Base-by-base conservation (phyloP, 2,888 invertebrate genomes). In the Augiades crinisus region DNA sequence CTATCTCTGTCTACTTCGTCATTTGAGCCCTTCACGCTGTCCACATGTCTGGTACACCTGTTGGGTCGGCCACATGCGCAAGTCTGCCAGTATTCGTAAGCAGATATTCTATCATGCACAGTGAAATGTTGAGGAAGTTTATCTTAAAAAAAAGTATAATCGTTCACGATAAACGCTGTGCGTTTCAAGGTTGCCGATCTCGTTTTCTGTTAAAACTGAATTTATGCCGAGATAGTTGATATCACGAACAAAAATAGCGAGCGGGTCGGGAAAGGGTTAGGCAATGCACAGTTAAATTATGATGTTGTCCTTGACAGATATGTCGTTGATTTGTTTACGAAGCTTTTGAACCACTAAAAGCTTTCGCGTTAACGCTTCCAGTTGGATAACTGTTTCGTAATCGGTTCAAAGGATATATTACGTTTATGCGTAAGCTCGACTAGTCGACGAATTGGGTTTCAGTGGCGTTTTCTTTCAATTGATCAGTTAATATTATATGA, bases 1-100 rank as follows among this genome's bases (percentile, higher is more conserved):
- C 61, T 58, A 62, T 76, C 68, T 69, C 67, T 59, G 50, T 73
- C 65, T 64, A 46, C 63, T 59, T 69, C 75, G 77, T 79, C 78
- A 80, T 69, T 53, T 31, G 69, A 81, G 82, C 83, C 84, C 81
- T 70, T 82, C 78, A 72, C 61, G 72, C 73, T 78, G 72, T 70
- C 81, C 78, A 80, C 71, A 78, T 81, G 85, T 79, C 78, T 74
- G 65, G 67, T 60, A 68, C 87, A 86, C 79, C 85, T 87, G 86
- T 81, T 76, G 64, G 55, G 54, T 60, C 45, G 56, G 60, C 73
- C 78, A 75, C 75, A 71, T 78, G 76, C 67, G 62, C 52, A 58
- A 57, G 27, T 36, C 40, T 56, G 54, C 54, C 41, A 57, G 27
- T 49, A 27, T 56, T 53, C 40, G 53, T 60, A 24, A 34, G 49